Evolutionary conservation across 30 jellyfish, hydroid and myxozoan species (phyloP), one percentile per base, ranked within the genome.

Genomic region (Nemopilema nomurai): DNA sequence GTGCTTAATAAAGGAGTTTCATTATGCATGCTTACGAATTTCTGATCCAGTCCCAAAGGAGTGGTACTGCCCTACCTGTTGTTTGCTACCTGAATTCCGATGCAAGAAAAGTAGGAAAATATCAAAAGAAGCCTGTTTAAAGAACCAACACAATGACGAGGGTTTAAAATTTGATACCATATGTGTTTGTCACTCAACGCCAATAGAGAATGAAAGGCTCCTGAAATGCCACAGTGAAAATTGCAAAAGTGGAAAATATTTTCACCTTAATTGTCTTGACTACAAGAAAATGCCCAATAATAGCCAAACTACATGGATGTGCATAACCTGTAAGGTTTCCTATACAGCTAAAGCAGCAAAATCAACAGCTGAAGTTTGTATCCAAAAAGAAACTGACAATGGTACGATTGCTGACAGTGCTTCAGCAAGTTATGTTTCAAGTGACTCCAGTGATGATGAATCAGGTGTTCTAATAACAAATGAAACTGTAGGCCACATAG

Each of bases 21-120:
- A 63, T 49, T 75, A 27, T 9, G 52, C 86, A 17, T 76, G 86
- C 76, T 49, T 76, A 18, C 52, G 57, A 76, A 51, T 76, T 51
- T 41, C 57, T 41, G 76, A 62, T 75, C 28, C 52, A 62, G 52
- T 76, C 57, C 73, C 77, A 32, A 76, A 51, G 52, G 76, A 29
- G 28, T 76, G 86, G 86, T 51, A 31, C 53, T 76, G 86, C 76
- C 77, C 86, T 19, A 76, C 49, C 33, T 76, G 86, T 57, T 29
- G 57, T 26, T 31, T 27, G 57, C 19, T 49, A 57, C 57, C 86
- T 21, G 49, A 72, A 26, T 16, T 72, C 67, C 32, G 8, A 72
- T 24, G 49, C 67, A 72, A 32, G 83, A 72, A 72, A 24, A 33
- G 29, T 22, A 31, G 76, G 57, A 76, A 62, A 76, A 32, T 62